Percentiles rank a stretch among this genome's conserved stretches.
phyloP scores from a whole-genome alignment of 1,140 invertebrate species.

The Drosophila suzukii region DNA sequence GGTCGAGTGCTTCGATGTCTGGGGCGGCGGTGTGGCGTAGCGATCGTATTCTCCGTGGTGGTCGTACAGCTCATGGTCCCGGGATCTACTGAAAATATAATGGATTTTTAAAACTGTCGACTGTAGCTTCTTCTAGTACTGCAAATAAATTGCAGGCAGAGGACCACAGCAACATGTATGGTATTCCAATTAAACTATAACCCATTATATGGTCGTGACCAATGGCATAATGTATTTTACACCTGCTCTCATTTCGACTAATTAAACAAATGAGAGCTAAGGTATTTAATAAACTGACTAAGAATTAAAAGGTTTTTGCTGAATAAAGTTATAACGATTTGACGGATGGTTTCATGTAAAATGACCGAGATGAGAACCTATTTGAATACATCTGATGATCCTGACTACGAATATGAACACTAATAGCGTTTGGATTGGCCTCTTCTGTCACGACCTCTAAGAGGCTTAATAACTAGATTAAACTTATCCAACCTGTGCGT shows the following conservation, averaged over 20 bases:
- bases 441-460: background rate
- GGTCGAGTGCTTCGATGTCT: slow-evolving; percentile 78
- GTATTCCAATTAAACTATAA: too few species aligned
- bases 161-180: too few species aligned
- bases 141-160: background rate
- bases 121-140: background rate
- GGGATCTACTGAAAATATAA: slow-evolving; percentile 52
- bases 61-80: slow-evolving; percentile 79
- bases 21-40: slow-evolving; percentile 75
- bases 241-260: background rate
- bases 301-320: background rate
- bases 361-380: too few species aligned
- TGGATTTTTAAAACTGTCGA: background rate
- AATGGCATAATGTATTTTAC: too few species aligned
- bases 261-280: background rate
- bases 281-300: background rate
- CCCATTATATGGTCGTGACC: too few species aligned
- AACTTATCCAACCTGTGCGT: slow-evolving; percentile 66
- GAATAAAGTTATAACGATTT: too few species aligned
- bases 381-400: background rate
- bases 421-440: too few species aligned
- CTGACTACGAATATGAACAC: background rate
- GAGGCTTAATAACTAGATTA: background rate
- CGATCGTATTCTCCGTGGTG: slow-evolving; percentile 80
- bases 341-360: too few species aligned